phyloP scores from a whole-genome alignment of 2,797 vertebrate genomes.

The Gorsachius magnificus region DNA sequence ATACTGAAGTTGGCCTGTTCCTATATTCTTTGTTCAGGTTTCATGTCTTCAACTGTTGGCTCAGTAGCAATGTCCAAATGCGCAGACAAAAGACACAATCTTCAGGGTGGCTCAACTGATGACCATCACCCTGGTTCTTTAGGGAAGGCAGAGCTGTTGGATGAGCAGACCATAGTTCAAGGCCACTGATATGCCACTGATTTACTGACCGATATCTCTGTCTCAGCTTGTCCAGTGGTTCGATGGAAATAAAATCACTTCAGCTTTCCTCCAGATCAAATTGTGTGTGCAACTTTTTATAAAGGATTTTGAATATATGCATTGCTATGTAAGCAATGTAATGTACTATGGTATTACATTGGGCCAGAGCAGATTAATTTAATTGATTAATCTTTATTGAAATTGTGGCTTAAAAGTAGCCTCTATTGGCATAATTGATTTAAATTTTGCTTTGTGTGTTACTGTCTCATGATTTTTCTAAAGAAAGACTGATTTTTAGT shows the following conservation, averaged over 20 bases:
- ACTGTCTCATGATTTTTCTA: background rate
- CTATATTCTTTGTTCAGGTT: background rate
- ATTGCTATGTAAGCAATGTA: background rate
- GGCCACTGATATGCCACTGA: background rate
- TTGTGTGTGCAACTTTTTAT: background rate
- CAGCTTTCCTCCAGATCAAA: background rate
- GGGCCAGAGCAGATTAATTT: background rate
- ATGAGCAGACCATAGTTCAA: background rate
- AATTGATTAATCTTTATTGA: constrained; percentile 15
- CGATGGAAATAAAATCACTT: background rate
- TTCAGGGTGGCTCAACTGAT: background rate
- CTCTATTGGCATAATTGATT: constrained; percentile 23
- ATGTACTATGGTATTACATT: background rate
- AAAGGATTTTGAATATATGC: background rate
- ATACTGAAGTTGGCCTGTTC: background rate
- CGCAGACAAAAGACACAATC: background rate
- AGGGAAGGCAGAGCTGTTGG: background rate
- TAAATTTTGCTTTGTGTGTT: background rate
- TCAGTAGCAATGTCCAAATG: background rate
- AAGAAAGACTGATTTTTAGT: constrained; percentile 24
- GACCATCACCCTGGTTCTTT: background rate
- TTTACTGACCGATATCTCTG: background rate
- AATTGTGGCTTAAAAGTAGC: background rate
- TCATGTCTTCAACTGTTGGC: background rate
- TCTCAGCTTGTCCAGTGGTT: background rate